Base-by-base conservation (phyloP, 2,797 vertebrate species). In the Cephalopachus bancanus region DNA sequence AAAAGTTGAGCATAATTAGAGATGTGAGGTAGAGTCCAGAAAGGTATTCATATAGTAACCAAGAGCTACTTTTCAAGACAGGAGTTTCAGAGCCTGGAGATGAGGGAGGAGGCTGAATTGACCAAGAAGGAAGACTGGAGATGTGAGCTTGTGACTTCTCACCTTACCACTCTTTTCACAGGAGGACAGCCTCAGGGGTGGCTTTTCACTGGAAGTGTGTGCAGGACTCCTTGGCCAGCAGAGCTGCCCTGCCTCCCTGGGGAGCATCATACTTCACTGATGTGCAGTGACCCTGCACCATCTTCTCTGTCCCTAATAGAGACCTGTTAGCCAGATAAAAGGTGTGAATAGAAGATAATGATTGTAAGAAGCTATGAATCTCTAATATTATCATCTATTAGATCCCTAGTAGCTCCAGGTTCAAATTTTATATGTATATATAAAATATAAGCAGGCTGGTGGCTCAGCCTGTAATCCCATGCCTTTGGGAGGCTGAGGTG, bases 331-430 rank as follows among this genome's bases (percentile, higher is more conserved):
- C 71, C 64, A 83, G 28, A 37, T 22, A 62, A 69, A 11, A 59
- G 4, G 3, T 62, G 49, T 28, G 57, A 79, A 59, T 26, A 59
- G 51, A 26, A 92, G 59, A 84, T 44, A 83, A 71, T 30, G 71
- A 72, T 64, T 69, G 65, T 57, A 57, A 37, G 16, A 87, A 91
- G 49, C 64, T 72, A 59, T 17, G 30, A 71, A 92, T 72, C 16
- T 91, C 89, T 88, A 49, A 88, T 72, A 72, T 71, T 59, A 83
- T 37, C 57, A 79, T 78, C 57, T 85, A 7, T 90, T 79, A 93
- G 53, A 24, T 28, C 44, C 24, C 83, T 72, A 7, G 14, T 49
- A 44, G 69, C 26, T 60, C 26, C 37, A 72, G 57, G 83, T 94
- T 94, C 37, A 37, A 37, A 37, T 37, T 37, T 37, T 37, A 37